Evolutionary conservation across 2,888 invertebrate genomes (phyloP).

Genomic region (Bursaphelenchus okinawaensis): DNA sequence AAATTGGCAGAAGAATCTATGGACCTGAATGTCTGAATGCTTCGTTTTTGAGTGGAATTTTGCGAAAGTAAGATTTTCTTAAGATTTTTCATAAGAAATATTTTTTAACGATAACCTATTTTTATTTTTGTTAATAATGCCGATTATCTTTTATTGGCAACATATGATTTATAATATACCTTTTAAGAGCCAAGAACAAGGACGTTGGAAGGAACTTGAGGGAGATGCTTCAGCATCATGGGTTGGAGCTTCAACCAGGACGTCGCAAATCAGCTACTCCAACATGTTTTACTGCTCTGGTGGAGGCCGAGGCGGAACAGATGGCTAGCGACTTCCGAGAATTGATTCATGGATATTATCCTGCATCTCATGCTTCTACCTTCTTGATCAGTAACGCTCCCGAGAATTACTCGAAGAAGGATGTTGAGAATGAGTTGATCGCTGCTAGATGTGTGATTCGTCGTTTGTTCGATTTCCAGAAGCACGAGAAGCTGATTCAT

Average conservation of each 20-base stretch:
- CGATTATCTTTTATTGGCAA: no score
- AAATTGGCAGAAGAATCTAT: conserved; percentile 81
- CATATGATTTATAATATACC: no score
- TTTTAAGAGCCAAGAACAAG: not conserved
- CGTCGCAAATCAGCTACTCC: not conserved
- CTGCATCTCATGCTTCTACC: not conserved
- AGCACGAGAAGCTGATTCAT: no score
- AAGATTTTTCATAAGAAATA: no score
- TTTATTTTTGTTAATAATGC: no score
- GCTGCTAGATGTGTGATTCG: not conserved
- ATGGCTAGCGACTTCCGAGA: not conserved
- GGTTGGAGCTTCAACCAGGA: not conserved
- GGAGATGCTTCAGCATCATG: not conserved
- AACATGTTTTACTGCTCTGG: not conserved
- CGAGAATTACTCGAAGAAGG: not conserved
- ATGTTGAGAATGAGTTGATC: not conserved
- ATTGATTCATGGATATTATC: not conserved
- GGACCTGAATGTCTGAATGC: conserved; percentile 99
- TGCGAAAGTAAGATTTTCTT: conserved; percentile 69
- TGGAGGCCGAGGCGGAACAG: not conserved
- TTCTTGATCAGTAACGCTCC: not conserved
- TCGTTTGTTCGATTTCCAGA: not conserved
- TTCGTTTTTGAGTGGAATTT: conserved; percentile 89
- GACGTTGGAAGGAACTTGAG: not conserved
- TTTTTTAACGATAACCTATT: no score